Percentiles rank a stretch among this genome's conserved stretches.
These are phyloP conservation scores for Trogon surrucura DNA, from an alignment of 2,113 vertebrate species.

Conservation along the genomic window DNA sequence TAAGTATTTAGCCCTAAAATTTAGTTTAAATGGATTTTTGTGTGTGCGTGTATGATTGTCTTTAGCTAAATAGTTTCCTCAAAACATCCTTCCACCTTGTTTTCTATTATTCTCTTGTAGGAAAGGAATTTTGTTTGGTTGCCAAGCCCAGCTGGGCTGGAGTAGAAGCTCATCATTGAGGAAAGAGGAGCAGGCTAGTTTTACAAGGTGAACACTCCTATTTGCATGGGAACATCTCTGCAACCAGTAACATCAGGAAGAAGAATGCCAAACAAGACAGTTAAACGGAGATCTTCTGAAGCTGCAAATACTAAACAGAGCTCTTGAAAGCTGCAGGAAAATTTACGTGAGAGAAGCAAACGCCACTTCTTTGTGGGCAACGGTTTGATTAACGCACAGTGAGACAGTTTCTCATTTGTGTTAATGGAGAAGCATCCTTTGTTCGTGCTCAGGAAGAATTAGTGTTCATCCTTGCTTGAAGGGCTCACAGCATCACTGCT, in stretches of 20 bases:
- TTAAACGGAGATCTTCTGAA: background rate
- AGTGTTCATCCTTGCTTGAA: background rate
- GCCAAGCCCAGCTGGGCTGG: background rate
- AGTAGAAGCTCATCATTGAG: background rate
- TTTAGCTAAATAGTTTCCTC: background rate
- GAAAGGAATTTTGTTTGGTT: background rate
- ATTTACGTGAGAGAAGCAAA: conserved; percentile 10
- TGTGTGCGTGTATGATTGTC: background rate
- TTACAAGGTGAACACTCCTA: background rate
- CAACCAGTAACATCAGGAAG: background rate
- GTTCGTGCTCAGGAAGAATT: conserved; percentile 19
- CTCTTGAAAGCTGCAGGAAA: background rate
- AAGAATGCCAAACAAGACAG: background rate
- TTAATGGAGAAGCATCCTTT: conserved; percentile 8
- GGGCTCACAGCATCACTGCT: background rate
- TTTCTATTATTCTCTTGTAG: background rate
- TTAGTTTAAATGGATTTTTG: background rate
- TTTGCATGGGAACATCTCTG: background rate
- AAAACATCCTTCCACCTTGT: background rate
- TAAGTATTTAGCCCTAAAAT: background rate
- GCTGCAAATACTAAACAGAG: background rate
- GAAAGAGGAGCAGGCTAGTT: background rate
- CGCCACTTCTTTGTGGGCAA: background rate
- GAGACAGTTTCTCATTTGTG: conserved; percentile 22
- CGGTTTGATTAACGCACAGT: background rate